Evolutionary conservation across 30 jellyfish, hydroid and myxozoan genomes (phyloP), one percentile per base, ranked within the genome.

Genomic region (Hydractinia echinata): DNA sequence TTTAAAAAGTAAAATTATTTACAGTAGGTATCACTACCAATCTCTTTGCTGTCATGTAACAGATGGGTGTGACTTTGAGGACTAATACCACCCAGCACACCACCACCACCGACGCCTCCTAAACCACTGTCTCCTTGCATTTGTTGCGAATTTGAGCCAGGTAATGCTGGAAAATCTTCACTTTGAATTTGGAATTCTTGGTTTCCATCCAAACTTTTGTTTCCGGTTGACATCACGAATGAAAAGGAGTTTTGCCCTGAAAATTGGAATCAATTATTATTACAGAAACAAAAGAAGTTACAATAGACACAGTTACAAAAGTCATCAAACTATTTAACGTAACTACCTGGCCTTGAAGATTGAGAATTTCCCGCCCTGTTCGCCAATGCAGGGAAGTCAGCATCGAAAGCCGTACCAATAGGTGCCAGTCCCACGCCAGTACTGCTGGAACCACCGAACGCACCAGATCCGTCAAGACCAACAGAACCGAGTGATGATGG

Each of bases 121-220:
- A 62, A 54, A 55, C 82, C 53, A 77, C 85, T 62, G 8, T 77
- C 85, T 5, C 56, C 73, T 52, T 1, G 44, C 73, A 52, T 56
- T 48, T 52, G 76, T n/a, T 77, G 85, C 60, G 73, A 87, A 4
- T 88, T 61, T 14, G 96, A 44, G 13, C 98, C 98, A 51, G 98
- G 98, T 15, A 92, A 77, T 48, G 98, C 98, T 1, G 98, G 98
- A 76, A 92, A 92, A 69, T 92, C 98, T 81, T 92, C 98, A 70
- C 84, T 92, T 71, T 92, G 98, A 66, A 92, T 92, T 84, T 92
- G 98, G 56, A 92, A 92, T 61, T 92, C 98, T 61, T 83, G 91
- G 83, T 86, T 92, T 11, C 88, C 94, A 18, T 87, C 83, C 51
- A 83, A 91, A 61, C 87, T 85, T 51, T 66, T 82, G 73, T 87